Evolutionary conservation across 1,140 invertebrate species (phyloP), one percentile per base, ranked within the genome.

Genomic region (Euwallacea fornicatus): DNA sequence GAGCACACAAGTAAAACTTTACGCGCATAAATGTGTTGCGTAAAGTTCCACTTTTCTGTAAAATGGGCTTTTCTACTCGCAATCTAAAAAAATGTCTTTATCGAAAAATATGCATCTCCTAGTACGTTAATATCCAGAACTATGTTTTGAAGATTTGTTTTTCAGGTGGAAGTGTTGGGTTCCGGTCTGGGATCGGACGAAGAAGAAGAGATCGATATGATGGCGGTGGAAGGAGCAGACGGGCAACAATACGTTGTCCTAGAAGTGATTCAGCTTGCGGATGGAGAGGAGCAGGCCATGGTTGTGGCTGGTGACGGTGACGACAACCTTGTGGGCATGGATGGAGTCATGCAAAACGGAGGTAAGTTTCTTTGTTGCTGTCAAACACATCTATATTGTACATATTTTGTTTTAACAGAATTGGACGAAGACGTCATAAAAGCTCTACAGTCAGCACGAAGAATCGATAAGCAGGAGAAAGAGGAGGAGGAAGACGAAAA

Each of bases 191-290:
- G 85, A 72, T 88, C 86, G 47, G 86, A 85, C 47, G 86, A 88
- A 62, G 87, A 87, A 47, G 84, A 84, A 58, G 83, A 82, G n/a
- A 81, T 74, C n/a, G 78, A 82, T 72, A 78, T 77, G 79, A 86
- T 89, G 83, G 86, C 87, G 7, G 88, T 91, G 0, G 87, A 90
- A 79, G 88, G 91, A 76, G 85, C 87, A 73, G 91, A 93, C 81
- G 92, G 91, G 0, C 90, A 93, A 69, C 91, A 94, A 76, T 95
- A 94, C 75, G 93, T 95, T 7, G 93, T 95, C 9, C 81, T 95
- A 4, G 91, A 95, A 83, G 92, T 95, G 9, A 93, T 94, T 64
- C 91, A 94, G 75, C 81, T 93, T 10, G 88, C 88, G 53, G 92
- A 92, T 72, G 88, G 88, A 72, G 88, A 87, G 73, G 83, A 81